These are phyloP conservation scores for Galerucella calmariensis DNA, from an alignment of 2,888 invertebrate species.

Conservation along the genomic window DNA sequence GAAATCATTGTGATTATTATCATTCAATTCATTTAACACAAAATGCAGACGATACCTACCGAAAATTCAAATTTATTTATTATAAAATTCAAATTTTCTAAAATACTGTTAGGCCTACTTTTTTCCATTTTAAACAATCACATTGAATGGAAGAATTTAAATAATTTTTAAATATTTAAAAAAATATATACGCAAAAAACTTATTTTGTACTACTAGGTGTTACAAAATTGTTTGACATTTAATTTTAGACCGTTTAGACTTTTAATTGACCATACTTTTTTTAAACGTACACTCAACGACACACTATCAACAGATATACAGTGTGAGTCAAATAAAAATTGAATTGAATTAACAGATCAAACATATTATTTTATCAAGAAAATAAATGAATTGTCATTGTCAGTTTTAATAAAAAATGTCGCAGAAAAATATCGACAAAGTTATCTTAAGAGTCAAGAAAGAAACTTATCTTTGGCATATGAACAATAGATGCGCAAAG, in stretches of 20 bases:
- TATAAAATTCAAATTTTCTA: neutral
- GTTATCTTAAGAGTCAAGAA: too few relatives aligned
- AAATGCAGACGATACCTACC: neutral
- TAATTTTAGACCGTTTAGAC: slow-evolving; percentile 39
- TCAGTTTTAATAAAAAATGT: too few relatives aligned
- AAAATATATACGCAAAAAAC: slow-evolving; percentile 39
- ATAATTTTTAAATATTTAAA: slow-evolving; percentile 31
- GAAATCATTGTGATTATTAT: slow-evolving; percentile 41
- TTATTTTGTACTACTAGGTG: slow-evolving; percentile 44
- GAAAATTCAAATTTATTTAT: slow-evolving; percentile 1
- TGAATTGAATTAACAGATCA: too few relatives aligned
- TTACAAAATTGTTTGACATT: slow-evolving; percentile 34
- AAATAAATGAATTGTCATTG: too few relatives aligned
- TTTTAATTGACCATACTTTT: slow-evolving; percentile 43
- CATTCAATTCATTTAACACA: slow-evolving; percentile 44
- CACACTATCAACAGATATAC: neutral
- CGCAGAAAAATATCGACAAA: too few relatives aligned
- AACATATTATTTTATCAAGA: too few relatives aligned
- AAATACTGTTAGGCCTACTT: slow-evolving; percentile 42
- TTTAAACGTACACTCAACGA: neutral
- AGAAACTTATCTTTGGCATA: too few relatives aligned
- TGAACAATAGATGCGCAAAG: too few relatives aligned
- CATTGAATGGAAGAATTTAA: slow-evolving; percentile 37
- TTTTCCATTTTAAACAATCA: slow-evolving; percentile 35
- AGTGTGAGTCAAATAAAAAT: neutral